Percentiles rank a stretch among this genome's conserved stretches.
Evolutionary conservation across 1,140 invertebrate genomes (phyloP).

Genomic region (Dufourea novaeangliae): DNA sequence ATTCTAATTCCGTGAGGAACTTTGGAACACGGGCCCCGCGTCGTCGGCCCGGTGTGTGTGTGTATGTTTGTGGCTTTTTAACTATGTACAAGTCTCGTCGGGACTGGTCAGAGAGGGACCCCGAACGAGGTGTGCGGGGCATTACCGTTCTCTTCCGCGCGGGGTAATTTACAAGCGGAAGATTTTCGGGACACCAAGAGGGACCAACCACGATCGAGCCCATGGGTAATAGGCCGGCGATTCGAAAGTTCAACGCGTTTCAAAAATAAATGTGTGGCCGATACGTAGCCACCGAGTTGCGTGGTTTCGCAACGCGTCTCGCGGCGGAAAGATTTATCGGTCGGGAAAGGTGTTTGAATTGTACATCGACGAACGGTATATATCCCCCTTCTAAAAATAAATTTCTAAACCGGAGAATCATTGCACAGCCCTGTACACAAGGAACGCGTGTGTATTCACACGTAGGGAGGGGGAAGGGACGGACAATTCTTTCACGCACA

Average conservation of each 20-base stretch:
- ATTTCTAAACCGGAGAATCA: constrained; percentile 50
- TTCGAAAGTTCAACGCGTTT: constrained; percentile 7
- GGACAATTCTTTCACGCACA: constrained; percentile 28
- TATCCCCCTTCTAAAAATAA: constrained; percentile 37
- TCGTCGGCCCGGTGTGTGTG: constrained; percentile 3
- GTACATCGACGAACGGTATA: constrained; percentile 34
- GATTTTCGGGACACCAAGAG: not conserved
- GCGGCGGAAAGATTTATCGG: constrained; percentile 11
- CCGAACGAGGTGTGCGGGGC: too few relatives aligned
- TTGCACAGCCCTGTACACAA: constrained; percentile 32
- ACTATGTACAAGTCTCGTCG: too few relatives aligned
- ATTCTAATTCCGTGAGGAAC: constrained; percentile 38
- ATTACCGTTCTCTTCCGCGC: not conserved
- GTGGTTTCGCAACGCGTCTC: constrained; percentile 8
- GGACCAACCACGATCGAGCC: not conserved
- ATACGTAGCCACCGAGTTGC: not conserved
- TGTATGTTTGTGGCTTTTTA: too few relatives aligned
- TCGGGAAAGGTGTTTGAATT: constrained; percentile 42
- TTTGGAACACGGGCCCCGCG: constrained; percentile 21
- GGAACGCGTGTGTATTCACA: constrained; percentile 43
- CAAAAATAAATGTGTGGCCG: not conserved
- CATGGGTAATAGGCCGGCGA: not conserved
- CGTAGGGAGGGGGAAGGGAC: not conserved
- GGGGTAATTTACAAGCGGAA: not conserved
- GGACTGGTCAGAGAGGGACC: too few relatives aligned